Conservation (phyloP, 2,888 invertebrate genomes). For the Acleris sparsana region DNA sequence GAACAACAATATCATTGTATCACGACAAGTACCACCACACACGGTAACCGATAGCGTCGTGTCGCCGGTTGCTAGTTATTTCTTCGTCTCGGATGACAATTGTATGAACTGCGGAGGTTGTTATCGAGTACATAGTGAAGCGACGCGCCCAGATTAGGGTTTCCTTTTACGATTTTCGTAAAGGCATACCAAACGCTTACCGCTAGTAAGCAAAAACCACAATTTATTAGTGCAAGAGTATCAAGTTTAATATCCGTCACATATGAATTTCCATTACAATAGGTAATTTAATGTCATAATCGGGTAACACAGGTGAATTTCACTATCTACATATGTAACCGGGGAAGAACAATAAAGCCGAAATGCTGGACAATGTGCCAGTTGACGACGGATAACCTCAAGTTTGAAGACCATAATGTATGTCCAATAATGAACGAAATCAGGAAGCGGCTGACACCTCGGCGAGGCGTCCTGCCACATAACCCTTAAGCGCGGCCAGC, state of each 20-base stretch:
- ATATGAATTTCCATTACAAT: no score
- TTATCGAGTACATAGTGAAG: conserved; percentile 7
- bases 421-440: conserved; percentile 21
- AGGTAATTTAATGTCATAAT: no score
- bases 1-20: conserved; percentile 6
- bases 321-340: no score
- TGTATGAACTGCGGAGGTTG: conserved; percentile 11
- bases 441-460: conserved; percentile 7
- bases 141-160: neutral
- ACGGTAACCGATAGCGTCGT: conserved; percentile 27
- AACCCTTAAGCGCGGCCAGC: conserved; percentile 39
- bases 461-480: conserved; percentile 19
- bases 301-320: no score
- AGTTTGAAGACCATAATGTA: conserved; percentile 21
- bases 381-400: no score
- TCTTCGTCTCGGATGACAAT: conserved; percentile 36
- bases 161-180: neutral
- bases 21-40: conserved; percentile 3
- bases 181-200: no score
- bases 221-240: no score
- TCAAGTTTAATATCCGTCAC: no score
- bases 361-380: no score
- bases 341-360: no score
- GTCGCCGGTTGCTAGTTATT: conserved; percentile 37
- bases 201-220: no score